phyloP scores from a whole-genome alignment of 2,113 vertebrate species.

The Bubo bubo region DNA sequence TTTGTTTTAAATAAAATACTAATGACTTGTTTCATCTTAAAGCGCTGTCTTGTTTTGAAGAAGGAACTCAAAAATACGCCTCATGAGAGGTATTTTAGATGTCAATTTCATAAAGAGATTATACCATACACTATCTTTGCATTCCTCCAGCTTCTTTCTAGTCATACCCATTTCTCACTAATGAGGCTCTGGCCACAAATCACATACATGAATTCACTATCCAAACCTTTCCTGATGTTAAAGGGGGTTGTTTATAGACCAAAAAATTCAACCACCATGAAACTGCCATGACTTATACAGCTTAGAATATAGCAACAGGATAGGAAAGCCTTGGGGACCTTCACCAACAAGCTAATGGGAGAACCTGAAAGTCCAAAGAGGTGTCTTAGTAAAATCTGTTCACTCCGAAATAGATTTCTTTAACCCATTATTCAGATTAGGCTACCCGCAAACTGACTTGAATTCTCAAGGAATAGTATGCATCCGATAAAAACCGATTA shows the following conservation, averaged over 20 bases:
- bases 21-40: background rate
- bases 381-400: background rate
- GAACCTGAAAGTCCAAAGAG: background rate
- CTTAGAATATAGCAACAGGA: background rate
- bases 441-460: background rate
- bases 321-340: background rate
- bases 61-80: background rate
- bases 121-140: accelerated
- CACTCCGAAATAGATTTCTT: background rate
- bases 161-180: background rate
- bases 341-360: background rate
- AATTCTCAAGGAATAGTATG: background rate
- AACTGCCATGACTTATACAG: background rate
- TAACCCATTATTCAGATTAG: background rate
- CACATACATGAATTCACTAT: background rate
- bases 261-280: background rate
- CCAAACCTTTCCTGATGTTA: background rate
- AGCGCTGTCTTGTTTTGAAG: background rate
- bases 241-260: background rate
- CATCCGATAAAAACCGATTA: background rate
- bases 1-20: background rate
- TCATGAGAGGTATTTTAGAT: background rate
- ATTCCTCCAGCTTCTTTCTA: background rate
- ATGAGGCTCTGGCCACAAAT: background rate
- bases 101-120: background rate